Evolutionary conservation across 2,888 invertebrate genomes (phyloP), one percentile per base, ranked within the genome.

Genomic region (Oxystoma pomonae): DNA sequence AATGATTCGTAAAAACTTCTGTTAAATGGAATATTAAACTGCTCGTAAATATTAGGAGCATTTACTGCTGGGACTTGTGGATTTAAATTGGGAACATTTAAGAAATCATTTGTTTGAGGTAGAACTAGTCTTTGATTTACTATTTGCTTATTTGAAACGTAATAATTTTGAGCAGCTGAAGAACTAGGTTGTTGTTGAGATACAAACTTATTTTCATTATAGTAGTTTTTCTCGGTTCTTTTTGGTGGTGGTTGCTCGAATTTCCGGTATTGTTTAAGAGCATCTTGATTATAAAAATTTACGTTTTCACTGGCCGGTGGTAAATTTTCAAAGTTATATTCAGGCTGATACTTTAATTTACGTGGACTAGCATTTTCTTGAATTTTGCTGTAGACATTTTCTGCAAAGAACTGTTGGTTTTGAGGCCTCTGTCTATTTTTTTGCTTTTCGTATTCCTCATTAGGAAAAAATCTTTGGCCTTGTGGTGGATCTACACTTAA

Each of bases 351-450:
- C 68, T 71, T 59, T 64, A 67, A 19, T 66, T 70, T 61, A 62
- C 65, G 65, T 57, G 69, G 68, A 51, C 58, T 65, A 55, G 53
- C 55, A 57, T 61, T 68, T 22, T 57, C 64, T 18, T 20, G 58
- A 49, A 22, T 64, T 64, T 67, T 66, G 49, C 76, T 56, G 74
- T 70, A 68, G 72, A 77, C 2, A 73, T 79, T 69, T 78, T 83
- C 71, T 75, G 79, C 62, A 21, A 81, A 65, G 16, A 80, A 82
- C 17, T 82, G 81, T 62, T 73, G 73, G 56, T 67, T 60, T 22
- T 70, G 67, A 50, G 71, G 68, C 57, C 69, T 63, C 74, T 78
- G 50, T 2, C 55, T 55, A 20, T n/a, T 78, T 75, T 68, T 65
- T 21, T 58, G 22, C 22, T 64, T 65, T n/a, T 65, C 61, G 22